Base-by-base conservation (phyloP, 2,888 invertebrate species). In the Erebia palarica region DNA sequence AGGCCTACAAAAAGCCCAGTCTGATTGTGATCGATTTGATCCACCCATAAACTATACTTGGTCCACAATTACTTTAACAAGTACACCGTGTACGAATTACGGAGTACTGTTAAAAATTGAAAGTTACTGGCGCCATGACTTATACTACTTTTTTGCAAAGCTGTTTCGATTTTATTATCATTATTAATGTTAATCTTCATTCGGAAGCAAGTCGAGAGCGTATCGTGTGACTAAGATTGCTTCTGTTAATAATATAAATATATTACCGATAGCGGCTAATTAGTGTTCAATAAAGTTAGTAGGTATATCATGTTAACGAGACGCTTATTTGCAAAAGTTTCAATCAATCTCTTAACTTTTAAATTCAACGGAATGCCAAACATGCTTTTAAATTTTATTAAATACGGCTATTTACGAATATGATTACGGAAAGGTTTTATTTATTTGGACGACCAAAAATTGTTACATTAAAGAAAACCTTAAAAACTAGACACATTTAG, bases 21-120 rank as follows among this genome's bases (percentile, higher is more conserved):
- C 78, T 77, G 77, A 78, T 75, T 82, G 78, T 85, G 85, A 87
- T 88, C 82, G 79, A 84, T 84, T 85, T 78, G 88, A 76, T 85
- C 87, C 82, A 87, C 82, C 3, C 3, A 21, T 21, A 21, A 21
- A 21, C 1, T 21, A 3, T 27, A 27, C 27, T 27, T 27, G 27
- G 27, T 3, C 4, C 27, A 27, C 27, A 65, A 75, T 74, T 76
- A 69, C 68, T 69, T 68, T 70, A 74, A 75, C 72, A 47, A 53
- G 53, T 16, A 65, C 53, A 55, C 16, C n/a, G n/a, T n/a, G 61
- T 61, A 61, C 9, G 9, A 9, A 36, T n/a, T 27, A 55, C 9
- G 9, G 13, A 36, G 59, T 51, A 55, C 65, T 55, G 16, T 47
- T 61, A 65, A 69, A 71, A 69, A 68, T 61, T 72, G 51, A 69